phyloP scores from a whole-genome alignment of 2,113 vertebrate species.

The Typhlomys cinereus region DNA sequence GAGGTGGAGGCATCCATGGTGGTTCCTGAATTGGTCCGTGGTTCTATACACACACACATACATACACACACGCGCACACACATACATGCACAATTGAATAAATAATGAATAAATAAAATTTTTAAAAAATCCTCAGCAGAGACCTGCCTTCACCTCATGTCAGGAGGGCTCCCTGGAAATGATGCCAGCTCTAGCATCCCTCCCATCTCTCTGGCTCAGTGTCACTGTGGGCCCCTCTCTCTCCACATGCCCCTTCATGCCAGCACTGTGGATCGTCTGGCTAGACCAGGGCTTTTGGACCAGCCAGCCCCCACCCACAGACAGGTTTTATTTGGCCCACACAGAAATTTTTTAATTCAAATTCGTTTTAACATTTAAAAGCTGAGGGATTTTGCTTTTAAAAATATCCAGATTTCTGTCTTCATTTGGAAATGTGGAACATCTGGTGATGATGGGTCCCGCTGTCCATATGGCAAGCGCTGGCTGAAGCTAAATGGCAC shows the following conservation, averaged over 20 bases:
- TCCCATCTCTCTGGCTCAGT: neutral
- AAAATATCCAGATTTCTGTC: slow-evolving; percentile 73
- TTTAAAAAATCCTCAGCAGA: neutral
- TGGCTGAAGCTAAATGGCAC: neutral
- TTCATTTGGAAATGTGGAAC: slow-evolving; percentile 61
- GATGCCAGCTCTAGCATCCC: neutral
- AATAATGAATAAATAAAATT: no score
- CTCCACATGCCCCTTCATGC: neutral
- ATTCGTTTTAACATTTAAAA: slow-evolving; percentile 76
- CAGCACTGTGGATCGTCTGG: neutral
- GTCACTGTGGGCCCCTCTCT: neutral
- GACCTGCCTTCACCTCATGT: neutral
- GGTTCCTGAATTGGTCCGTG: no score
- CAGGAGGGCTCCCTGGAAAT: slow-evolving; percentile 1
- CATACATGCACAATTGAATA: no score
- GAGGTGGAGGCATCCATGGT: no score
- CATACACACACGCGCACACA: no score
- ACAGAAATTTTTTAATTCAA: slow-evolving; percentile 41
- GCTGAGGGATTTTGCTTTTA: slow-evolving; percentile 71
- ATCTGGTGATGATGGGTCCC: slow-evolving; percentile 39
- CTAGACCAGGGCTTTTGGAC: slow-evolving; percentile 20
- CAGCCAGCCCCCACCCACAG: slow-evolving; percentile 64
- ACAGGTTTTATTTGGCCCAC: slow-evolving; percentile 68
- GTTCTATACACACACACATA: no score
- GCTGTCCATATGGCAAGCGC: neutral